Percentiles rank a stretch among this genome's conserved stretches.
Conservation (phyloP, 2,113 vertebrate species). For the Furnarius figulus region DNA sequence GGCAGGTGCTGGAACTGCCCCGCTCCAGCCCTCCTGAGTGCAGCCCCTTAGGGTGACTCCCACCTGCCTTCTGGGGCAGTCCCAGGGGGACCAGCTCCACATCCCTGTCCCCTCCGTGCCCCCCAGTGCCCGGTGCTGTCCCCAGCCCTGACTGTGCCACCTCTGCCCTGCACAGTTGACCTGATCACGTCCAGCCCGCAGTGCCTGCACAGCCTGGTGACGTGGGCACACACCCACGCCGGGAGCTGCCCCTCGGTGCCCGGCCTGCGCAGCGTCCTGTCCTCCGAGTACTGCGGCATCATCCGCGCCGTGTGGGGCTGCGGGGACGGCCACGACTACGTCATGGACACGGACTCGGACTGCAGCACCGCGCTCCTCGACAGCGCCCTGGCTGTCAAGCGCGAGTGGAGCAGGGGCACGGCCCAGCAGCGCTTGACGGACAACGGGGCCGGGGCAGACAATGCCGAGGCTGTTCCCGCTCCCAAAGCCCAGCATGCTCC, state of each 20-base stretch:
- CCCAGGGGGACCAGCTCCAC: accelerated
- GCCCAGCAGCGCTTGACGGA: slow-evolving; percentile 9
- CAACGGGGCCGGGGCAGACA: slow-evolving; percentile 3
- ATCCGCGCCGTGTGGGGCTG: slow-evolving; percentile 88
- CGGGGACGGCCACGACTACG: slow-evolving; percentile 83
- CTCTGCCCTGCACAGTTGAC: slow-evolving; percentile 53
- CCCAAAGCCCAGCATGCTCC: background rate
- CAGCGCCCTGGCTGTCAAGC: slow-evolving; percentile 11
- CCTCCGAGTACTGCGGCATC: slow-evolving; percentile 84
- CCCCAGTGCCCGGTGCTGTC: background rate
- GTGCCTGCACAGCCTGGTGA: slow-evolving; percentile 86
- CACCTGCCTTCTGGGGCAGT: background rate
- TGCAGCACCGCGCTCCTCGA: slow-evolving; percentile 57
- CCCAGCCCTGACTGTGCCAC: background rate
- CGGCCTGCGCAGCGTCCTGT: slow-evolving; percentile 82
- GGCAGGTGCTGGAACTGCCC: accelerated
- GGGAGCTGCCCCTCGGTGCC: slow-evolving; percentile 81
- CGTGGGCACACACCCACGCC: slow-evolving; percentile 87
- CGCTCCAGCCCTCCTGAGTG: accelerated
- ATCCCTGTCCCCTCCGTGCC: background rate
- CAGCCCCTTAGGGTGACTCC: background rate
- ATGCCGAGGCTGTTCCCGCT: background rate
- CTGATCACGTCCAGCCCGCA: slow-evolving; percentile 82
- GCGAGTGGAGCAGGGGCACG: slow-evolving; percentile 49
- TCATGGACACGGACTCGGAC: slow-evolving; percentile 81